Evolutionary conservation across 2,797 vertebrate genomes (phyloP).

Genomic region (Alectoris magna): DNA sequence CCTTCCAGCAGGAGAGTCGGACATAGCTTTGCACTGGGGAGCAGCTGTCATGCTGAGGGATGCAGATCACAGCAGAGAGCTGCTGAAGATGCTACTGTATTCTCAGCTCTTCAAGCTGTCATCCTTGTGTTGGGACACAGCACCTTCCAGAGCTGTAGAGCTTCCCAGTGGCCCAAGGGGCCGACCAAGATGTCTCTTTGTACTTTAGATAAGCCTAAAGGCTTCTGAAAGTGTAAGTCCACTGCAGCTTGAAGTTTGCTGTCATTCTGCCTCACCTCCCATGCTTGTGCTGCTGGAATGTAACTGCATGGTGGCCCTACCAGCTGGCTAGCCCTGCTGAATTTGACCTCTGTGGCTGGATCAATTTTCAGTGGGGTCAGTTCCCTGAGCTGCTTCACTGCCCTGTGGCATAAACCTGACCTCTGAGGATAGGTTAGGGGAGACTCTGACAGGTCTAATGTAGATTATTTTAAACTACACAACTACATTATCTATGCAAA

Average conservation of each 20-base stretch:
- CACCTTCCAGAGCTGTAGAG: not conserved
- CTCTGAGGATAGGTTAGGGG: not conserved
- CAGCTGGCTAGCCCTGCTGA: not conserved
- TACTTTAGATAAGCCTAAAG: not conserved
- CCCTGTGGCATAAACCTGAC: not conserved
- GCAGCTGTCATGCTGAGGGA: not conserved
- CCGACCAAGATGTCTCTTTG: rapidly evolving
- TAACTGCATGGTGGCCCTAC: no score
- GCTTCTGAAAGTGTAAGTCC: not conserved
- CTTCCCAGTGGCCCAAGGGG: not conserved
- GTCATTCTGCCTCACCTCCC: not conserved
- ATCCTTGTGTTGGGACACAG: not conserved
- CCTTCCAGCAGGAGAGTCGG: rapidly evolving
- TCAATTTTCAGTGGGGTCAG: not conserved
- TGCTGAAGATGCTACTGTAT: not conserved
- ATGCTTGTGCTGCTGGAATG: not conserved
- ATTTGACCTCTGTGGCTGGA: not conserved
- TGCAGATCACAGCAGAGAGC: not conserved
- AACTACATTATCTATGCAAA: not conserved
- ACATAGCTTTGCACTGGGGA: not conserved
- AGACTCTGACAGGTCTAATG: not conserved
- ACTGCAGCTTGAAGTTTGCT: not conserved
- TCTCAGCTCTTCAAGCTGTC: not conserved
- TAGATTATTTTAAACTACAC: not conserved
- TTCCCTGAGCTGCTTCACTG: not conserved